Base-by-base conservation (phyloP, 2,797 vertebrate species). In the Spinus pinus region DNA sequence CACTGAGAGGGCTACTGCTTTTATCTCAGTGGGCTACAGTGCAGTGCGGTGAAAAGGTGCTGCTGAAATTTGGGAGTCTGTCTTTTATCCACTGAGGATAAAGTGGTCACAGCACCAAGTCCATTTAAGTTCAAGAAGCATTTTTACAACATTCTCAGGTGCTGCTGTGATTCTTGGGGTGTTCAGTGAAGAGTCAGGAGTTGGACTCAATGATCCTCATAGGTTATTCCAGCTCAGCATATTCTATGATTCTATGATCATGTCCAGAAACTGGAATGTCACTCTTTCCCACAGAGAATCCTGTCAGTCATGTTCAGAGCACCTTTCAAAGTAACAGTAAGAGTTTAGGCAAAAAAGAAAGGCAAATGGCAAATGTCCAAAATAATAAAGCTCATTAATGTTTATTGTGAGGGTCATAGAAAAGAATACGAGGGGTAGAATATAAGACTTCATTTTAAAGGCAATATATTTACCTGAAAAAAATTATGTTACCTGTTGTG, bases 31-130 rank as follows among this genome's bases (percentile, higher is more conserved):
- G 16, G 14, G 4, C 7, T 65, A 30, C 21, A 66, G 3, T 33
- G 3, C 19, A 19, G 4, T 15, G 33, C 0, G 1, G 7, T 39
- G 20, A 72, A 72, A 65, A 3, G 3, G 3, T 37, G 12, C 12
- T 50, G 27, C 27, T 42, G 37, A 82, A 80, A 35, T 5, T 18
- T 5, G 1, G 2, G 14, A 82, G 8, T 50, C 62, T 46, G 6
- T 42, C 12, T 35, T 27, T 47, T 39, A 51, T 13, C 14, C 13
- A 33, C 19, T 58, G 10, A 50, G 5, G 9, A 57, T 44, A 9
- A 20, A 37, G 2, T 21, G 11, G 5, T 65, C 27, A 44, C 6
- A 30, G 10, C 7, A 65, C 6, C 11, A 46, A 51, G 7, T 9
- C 4, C 1, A 0, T 22, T n/a, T 39, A 27, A 24, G 9, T n/a